These are phyloP conservation scores for Albula glossodonta DNA, from an alignment of 2,113 vertebrate genomes.

Conservation along the genomic window DNA sequence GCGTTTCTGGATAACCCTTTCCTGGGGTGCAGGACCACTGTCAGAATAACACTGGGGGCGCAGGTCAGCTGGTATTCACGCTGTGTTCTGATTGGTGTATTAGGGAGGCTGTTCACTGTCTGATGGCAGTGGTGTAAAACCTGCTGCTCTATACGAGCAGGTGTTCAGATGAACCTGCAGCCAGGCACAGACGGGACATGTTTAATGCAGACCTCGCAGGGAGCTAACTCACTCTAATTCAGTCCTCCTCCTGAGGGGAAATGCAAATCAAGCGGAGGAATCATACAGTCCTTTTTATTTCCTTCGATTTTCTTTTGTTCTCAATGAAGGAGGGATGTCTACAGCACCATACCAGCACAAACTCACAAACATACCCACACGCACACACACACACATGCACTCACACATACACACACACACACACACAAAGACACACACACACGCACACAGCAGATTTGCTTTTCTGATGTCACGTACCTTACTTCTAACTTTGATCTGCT, in stretches of 20 bases:
- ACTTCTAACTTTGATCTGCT: slow-evolving; percentile 17
- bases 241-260: not conserved
- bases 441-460: not conserved
- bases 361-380: not conserved
- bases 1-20: too few species aligned
- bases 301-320: not conserved
- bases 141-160: not conserved
- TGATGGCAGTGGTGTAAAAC: not conserved
- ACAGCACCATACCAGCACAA: not conserved
- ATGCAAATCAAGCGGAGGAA: not conserved
- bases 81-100: too few species aligned
- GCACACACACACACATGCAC: not conserved
- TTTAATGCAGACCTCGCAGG: not conserved
- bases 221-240: not conserved
- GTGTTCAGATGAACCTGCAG: not conserved
- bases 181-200: not conserved
- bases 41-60: not conserved
- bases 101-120: not conserved
- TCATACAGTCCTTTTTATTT: not conserved
- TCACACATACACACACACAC: slow-evolving; percentile 9
- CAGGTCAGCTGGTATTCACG: not conserved
- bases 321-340: not conserved
- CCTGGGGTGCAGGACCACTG: not conserved
- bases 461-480: not conserved
- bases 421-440: not conserved